Evolutionary conservation across 2,888 invertebrate species (phyloP), one percentile per base, ranked within the genome.

Genomic region (Limenitis camilla): DNA sequence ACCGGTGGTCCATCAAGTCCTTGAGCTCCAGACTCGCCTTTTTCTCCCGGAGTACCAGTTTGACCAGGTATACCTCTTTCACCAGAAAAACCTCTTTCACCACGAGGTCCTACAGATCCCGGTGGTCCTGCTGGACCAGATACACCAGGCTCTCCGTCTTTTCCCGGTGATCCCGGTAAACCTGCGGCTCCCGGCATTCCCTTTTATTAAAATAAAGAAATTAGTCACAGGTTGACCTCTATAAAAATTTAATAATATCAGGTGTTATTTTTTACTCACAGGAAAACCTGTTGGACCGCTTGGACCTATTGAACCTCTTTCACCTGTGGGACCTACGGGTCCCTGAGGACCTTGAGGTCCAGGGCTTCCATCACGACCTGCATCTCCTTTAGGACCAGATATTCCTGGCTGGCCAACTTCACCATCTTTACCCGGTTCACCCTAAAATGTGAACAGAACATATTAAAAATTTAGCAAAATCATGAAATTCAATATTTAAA

Each of bases 281-380:
- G 93, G 94, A 67, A 94, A 94, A 49, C 96, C 96, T 66, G 93
- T 90, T 1, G 93, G 90, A 40, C 96, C 96, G 8, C 91, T 84
- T 2, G 92, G 87, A 0, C 96, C 96, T 5, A 92, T 88, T 6
- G 92, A 90, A 47, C 96, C 96, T 66, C 95, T 82, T 68, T 92
- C 92, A 30, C 94, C 95, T 60, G 92, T 88, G 30, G 90, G 76
- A n/a, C 94, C 94, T 5, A 90, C 80, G 1, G 91, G 89, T 2
- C 95, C 95, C 44, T 92, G 92, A 2, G 91, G 89, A 10, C 95
- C 95, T 71, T 91, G 92, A 1, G 89, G 88, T 7, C 96, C 96
- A 19, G 92, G 90, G 55, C 89, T 88, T 9, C 96, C 95, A 69
- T 94, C 92, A 72, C 93, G 92, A 4, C 95, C 94, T 35, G 92